phyloP scores from a whole-genome alignment of 2,113 vertebrate species.

The Ptilorrhoa leucosticta region DNA sequence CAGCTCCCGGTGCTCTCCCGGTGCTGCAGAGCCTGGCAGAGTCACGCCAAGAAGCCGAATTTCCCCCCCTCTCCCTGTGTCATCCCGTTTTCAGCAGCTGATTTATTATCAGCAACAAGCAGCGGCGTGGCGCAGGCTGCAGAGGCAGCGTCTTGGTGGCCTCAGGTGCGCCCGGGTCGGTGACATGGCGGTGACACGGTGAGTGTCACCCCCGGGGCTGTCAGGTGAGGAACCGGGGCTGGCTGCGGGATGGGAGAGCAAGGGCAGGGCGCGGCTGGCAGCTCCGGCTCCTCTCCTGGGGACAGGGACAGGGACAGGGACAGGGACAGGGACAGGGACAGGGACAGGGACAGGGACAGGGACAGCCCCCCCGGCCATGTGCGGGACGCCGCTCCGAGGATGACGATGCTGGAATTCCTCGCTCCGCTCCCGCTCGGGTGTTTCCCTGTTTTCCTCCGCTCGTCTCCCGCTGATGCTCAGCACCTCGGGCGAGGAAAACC shows the following conservation, averaged over 20 bases:
- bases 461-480: neutral
- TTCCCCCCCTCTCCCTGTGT: rapidly evolving
- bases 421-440: neutral
- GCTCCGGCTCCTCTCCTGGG: neutral
- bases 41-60: neutral
- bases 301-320: neutral
- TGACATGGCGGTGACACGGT: rapidly evolving
- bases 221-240: neutral
- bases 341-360: neutral
- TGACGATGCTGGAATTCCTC: neutral
- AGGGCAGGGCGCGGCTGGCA: neutral
- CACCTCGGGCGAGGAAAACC: rapidly evolving
- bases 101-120: neutral
- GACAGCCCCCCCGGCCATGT: neutral
- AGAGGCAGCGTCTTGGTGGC: neutral
- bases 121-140: neutral
- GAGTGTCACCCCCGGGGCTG: neutral
- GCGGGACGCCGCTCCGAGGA: neutral
- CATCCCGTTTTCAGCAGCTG: neutral
- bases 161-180: rapidly evolving
- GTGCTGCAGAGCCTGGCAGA: neutral
- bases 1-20: rapidly evolving
- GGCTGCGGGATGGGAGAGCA: neutral
- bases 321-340: neutral
- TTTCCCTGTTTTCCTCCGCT: rapidly evolving